A percentile compares a stretch with the other conserved stretches of the same genome.
These are phyloP conservation scores for Corynorhinus townsendii DNA, from an alignment of 2,113 vertebrate species.

Conservation along the genomic window DNA sequence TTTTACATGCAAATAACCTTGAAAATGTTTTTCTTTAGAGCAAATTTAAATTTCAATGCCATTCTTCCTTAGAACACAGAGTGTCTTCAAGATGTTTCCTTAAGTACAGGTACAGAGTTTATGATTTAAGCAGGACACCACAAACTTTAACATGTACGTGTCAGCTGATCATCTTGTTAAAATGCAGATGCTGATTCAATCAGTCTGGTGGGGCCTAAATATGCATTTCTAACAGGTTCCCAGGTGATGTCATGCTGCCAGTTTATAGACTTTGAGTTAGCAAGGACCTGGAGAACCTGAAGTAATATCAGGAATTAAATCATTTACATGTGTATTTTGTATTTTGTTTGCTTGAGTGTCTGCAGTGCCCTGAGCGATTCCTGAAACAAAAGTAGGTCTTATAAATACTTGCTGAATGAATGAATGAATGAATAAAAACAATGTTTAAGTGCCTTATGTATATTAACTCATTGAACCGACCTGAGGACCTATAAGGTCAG, in stretches of 20 bases:
- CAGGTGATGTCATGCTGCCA: not conserved
- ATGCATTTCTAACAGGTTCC: not conserved
- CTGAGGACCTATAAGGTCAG: not conserved
- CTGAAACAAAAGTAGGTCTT: not conserved
- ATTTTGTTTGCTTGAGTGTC: not conserved
- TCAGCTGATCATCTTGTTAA: not conserved
- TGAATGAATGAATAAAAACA: not conserved
- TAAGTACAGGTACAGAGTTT: not conserved
- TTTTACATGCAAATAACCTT: conserved; percentile 2
- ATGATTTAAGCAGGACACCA: not conserved
- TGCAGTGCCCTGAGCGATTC: not conserved
- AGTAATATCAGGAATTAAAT: not conserved
- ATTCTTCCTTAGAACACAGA: not conserved
- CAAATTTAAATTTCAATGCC: not conserved
- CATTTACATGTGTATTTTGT: not conserved
- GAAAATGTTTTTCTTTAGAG: not conserved
- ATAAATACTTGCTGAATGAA: not conserved
- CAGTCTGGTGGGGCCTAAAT: not conserved
- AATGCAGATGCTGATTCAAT: not conserved
- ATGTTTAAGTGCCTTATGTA: not conserved
- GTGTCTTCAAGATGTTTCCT: not conserved
- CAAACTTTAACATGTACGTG: not conserved
- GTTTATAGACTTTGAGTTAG: not conserved
- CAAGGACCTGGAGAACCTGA: not conserved
- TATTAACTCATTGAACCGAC: not conserved